A percentile compares a stretch with the other conserved stretches of the same genome.
These are phyloP conservation scores for Dolichallabes microphthalmus DNA, from an alignment of 2,113 vertebrate species.

Conservation along the genomic window DNA sequence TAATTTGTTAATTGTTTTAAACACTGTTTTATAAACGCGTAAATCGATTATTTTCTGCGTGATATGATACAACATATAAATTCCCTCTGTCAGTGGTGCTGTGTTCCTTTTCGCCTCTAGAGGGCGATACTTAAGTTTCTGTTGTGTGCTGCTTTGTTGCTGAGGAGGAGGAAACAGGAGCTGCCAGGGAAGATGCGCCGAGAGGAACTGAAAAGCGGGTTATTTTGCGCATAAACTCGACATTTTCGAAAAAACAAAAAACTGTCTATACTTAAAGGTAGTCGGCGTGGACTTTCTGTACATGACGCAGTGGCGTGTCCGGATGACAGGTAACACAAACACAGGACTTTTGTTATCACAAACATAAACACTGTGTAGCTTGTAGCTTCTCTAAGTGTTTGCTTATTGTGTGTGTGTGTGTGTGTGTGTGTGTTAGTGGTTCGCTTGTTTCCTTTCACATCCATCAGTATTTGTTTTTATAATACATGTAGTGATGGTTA, in stretches of 20 bases:
- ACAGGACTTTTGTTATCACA: background rate
- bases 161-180: conserved; percentile 3
- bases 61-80: background rate
- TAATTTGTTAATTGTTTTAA: background rate
- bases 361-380: background rate
- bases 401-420: background rate
- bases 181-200: background rate
- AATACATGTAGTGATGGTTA: background rate
- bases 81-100: background rate
- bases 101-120: background rate
- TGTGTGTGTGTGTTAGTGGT: background rate
- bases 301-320: background rate
- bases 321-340: background rate
- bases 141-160: conserved; percentile 4
- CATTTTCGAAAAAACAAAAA: background rate
- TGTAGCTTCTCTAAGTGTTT: too few species aligned
- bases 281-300: background rate
- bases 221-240: background rate
- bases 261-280: background rate
- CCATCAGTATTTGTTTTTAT: background rate
- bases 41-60: background rate
- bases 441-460: background rate
- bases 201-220: background rate
- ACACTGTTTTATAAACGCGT: background rate
- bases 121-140: background rate